Evolutionary conservation across 1,140 invertebrate species (phyloP), one percentile per base, ranked within the genome.

Genomic region (Drosophila burlai): DNA sequence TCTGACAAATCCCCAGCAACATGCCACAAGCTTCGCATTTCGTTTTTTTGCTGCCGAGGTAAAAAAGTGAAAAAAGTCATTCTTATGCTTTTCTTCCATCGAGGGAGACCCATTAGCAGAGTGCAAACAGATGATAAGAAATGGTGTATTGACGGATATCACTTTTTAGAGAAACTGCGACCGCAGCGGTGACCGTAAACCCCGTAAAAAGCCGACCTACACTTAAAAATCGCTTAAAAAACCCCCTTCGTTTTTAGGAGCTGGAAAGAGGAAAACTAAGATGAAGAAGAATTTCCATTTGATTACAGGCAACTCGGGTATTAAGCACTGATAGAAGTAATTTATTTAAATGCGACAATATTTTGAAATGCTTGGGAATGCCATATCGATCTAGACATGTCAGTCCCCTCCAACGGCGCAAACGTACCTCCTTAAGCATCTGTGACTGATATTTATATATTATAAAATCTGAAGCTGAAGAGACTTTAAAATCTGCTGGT

Each of bases 121-220:
- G 62, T 69, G 66, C 66, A 52, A 69, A 52, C 38, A 15, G 38
- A n/a, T 43, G 66, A 69, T 69, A 69, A 69, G 62, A 38, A 69
- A 66, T 52, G 38, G 38, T 38, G 13, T 65, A 47, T 65, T n/a
- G 59, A 49, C 18, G 26, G 31, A 40, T 52, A 71, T 55, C 13
- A 54, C 52, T 43, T 34, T 26, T 21, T 16, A 59, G 52, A 65
- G 29, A 58, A 38, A 47, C 11, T 47, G n/a, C 40, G 63, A 50
- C 31, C 31, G 31, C 9, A 34, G 9, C 31, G 2, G 9, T 34
- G 9, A 10, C 18, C 57, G 29, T 40, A 36, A 38, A 38, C n/a
- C 15, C 29, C n/a, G 47, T 38, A 69, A 72, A 71, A 52, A 66
- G 26, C 13, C 50, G 66, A 60, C 21, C 68, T 9, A 18, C 66